Evolutionary conservation across 2,888 invertebrate species (phyloP).

Genomic region (Phalera bucephala): DNA sequence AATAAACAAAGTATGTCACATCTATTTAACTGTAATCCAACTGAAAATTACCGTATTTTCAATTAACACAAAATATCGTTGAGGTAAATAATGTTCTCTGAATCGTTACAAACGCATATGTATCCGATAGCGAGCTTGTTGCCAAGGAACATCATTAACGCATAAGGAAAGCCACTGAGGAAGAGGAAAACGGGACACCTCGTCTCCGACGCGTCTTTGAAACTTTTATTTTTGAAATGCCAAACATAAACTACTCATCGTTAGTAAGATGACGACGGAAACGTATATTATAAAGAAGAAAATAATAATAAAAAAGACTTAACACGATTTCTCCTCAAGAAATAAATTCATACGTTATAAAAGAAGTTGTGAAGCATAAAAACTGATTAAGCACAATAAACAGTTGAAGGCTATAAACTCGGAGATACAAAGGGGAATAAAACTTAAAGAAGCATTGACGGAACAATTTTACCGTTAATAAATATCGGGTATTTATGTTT

Average conservation of each 20-base stretch:
- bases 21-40: no score
- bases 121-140: not conserved
- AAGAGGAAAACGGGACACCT: slow-evolving; percentile 42
- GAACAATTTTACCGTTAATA: slow-evolving; percentile 27
- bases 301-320: slow-evolving; percentile 15
- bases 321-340: slow-evolving; percentile 14
- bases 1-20: no score
- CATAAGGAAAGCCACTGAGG: slow-evolving; percentile 17
- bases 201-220: slow-evolving; percentile 50
- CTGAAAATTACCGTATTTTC: no score
- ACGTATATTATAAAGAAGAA: slow-evolving; percentile 14
- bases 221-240: slow-evolving; percentile 42
- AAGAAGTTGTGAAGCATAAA: slow-evolving; percentile 24
- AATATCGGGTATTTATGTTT: slow-evolving; percentile 31
- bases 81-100: not conserved
- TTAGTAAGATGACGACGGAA: slow-evolving; percentile 28
- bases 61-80: not conserved
- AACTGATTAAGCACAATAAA: slow-evolving; percentile 26
- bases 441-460: slow-evolving; percentile 27
- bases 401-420: slow-evolving; percentile 13
- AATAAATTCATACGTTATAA: slow-evolving; percentile 10
- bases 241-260: slow-evolving; percentile 49
- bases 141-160: slow-evolving; percentile 2
- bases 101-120: not conserved
- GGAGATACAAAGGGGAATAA: slow-evolving; percentile 25